Evolutionary conservation across 2,797 vertebrate species (phyloP).

Genomic region (Pempheris klunzingeri): DNA sequence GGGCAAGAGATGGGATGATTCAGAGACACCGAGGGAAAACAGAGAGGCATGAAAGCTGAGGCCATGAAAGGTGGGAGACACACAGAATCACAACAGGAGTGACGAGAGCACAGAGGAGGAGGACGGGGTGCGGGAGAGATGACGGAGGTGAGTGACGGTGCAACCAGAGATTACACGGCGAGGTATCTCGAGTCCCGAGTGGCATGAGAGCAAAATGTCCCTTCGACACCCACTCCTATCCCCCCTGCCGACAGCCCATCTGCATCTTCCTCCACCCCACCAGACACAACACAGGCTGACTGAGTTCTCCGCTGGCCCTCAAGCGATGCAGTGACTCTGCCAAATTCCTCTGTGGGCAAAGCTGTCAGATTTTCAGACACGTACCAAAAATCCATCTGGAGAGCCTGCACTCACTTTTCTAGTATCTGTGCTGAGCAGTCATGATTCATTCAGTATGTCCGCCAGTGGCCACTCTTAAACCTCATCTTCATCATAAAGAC

Average conservation of each 20-base stretch:
- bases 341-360: constrained; percentile 62
- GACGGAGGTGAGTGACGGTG: constrained; percentile 10
- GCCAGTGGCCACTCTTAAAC: constrained; percentile 2
- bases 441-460: constrained; percentile 48
- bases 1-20: constrained; percentile 67
- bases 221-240: not conserved
- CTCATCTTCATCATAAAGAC: constrained; percentile 16
- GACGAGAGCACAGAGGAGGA: constrained; percentile 13
- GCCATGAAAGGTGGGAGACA: constrained; percentile 31
- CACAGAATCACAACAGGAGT: not conserved
- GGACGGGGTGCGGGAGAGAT: constrained; percentile 10
- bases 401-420: constrained; percentile 18
- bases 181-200: constrained; percentile 26
- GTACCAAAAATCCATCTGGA: constrained; percentile 56
- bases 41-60: constrained; percentile 33
- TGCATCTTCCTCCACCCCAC: constrained; percentile 51
- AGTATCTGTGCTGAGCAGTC: constrained; percentile 2
- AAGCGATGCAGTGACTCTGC: constrained; percentile 29
- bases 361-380: constrained; percentile 56
- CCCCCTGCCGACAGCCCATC: constrained; percentile 51
- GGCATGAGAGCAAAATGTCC: constrained; percentile 23
- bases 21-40: constrained; percentile 51
- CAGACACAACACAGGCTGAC: constrained; percentile 50
- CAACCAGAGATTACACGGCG: constrained; percentile 15
- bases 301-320: constrained; percentile 34